Percentiles rank a stretch among this genome's conserved stretches.
These are phyloP conservation scores for Nomada ferruginata DNA, from an alignment of 2,888 invertebrate genomes.

Conservation along the genomic window DNA sequence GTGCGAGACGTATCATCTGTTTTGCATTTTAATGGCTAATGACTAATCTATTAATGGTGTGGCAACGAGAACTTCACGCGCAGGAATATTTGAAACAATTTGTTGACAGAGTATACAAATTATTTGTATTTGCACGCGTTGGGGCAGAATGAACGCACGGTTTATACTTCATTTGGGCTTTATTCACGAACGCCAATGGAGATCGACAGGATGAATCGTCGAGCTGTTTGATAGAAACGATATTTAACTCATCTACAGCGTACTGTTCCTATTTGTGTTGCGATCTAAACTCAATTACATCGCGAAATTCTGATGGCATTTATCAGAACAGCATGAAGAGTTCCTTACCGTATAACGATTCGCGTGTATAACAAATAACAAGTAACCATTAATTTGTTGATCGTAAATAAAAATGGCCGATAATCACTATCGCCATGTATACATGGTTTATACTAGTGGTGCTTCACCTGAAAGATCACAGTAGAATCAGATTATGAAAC, in stretches of 20 bases:
- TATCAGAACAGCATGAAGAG: not conserved
- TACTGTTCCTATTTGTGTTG: not conserved
- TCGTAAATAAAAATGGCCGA: no score
- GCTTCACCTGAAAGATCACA: no score
- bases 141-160: not conserved
- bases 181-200: constrained; percentile 17
- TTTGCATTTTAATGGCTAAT: not conserved
- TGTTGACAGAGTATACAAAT: not conserved
- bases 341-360: not conserved
- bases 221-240: constrained; percentile 6
- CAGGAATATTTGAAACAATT: constrained; percentile 1
- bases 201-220: not conserved
- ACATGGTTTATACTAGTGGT: no score
- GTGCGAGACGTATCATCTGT: not conserved
- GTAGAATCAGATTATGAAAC: no score
- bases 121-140: constrained; percentile 18
- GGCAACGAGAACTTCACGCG: not conserved
- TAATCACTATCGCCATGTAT: no score
- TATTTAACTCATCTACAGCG: constrained; percentile 10
- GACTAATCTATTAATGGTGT: no score
- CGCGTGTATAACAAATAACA: no score
- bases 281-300: not conserved
- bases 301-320: not conserved
- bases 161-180: not conserved
- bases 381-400: no score